Evolutionary conservation across 1,140 invertebrate species (phyloP).

Genomic region (Magallana ariakensis): DNA sequence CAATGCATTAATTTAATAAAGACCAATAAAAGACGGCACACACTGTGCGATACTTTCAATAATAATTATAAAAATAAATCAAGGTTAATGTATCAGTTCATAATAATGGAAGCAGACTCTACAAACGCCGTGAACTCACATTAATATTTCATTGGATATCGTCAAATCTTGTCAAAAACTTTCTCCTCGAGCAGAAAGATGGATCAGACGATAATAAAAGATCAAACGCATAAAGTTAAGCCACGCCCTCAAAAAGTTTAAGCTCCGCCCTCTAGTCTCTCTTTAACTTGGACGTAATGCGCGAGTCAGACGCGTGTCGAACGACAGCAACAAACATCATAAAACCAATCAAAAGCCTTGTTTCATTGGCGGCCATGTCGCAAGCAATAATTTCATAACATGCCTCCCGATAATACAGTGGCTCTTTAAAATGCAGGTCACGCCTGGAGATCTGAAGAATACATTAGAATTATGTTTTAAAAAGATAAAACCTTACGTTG

Average conservation of each 20-base stretch:
- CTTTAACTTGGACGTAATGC: not conserved
- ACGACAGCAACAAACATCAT: not conserved
- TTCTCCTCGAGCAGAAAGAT: constrained; percentile 24
- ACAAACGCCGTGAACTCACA: constrained; percentile 23
- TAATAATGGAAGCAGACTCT: not conserved
- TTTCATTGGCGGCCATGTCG: not conserved
- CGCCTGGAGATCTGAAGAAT: constrained; percentile 1
- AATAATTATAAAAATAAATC: constrained; percentile 7
- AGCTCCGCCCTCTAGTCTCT: not conserved
- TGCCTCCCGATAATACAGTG: not conserved
- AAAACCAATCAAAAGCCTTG: constrained; percentile 1
- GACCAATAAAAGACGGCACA: not conserved
- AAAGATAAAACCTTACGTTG: not conserved
- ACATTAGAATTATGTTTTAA: constrained; percentile 19
- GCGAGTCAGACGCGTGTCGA: constrained; percentile 32
- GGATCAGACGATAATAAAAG: constrained; percentile 3
- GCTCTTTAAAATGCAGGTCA: constrained; percentile 23
- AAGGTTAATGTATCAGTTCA: not conserved
- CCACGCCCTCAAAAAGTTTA: not conserved
- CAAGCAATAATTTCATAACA: constrained; percentile 12
- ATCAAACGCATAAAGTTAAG: not conserved
- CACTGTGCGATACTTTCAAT: not conserved
- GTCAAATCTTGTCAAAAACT: constrained; percentile 27
- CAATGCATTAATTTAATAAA: constrained; percentile 21
- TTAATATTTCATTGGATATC: constrained; percentile 34